Percentiles rank a stretch among this genome's conserved stretches.
These are phyloP conservation scores for Melanophora roralis DNA, from an alignment of 2,888 invertebrate genomes.

Conservation along the genomic window DNA sequence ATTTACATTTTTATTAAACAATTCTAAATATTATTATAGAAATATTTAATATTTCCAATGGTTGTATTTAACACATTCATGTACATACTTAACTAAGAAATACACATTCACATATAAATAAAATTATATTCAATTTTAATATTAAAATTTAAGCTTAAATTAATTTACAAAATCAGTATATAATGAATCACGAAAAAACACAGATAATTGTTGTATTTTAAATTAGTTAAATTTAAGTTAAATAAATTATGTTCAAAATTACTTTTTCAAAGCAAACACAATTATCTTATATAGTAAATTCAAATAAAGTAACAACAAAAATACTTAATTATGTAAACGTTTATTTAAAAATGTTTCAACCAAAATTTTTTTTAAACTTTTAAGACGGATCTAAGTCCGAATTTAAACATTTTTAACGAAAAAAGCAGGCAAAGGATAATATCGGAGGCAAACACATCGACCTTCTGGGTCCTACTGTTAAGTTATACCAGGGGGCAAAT, in stretches of 20 bases:
- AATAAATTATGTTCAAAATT: background rate
- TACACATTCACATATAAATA: too few relatives aligned
- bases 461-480: too few relatives aligned
- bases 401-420: too few relatives aligned
- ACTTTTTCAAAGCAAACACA: background rate
- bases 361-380: too few relatives aligned
- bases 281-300: background rate
- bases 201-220: conserved; percentile 28
- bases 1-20: background rate
- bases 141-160: conserved; percentile 12
- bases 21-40: background rate
- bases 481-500: too few relatives aligned
- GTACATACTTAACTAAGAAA: background rate
- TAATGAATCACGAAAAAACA: background rate
- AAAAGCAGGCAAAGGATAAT: too few relatives aligned
- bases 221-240: conserved; percentile 12
- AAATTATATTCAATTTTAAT: too few relatives aligned
- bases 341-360: too few relatives aligned
- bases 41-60: background rate
- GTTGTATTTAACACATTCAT: background rate
- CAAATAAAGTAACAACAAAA: too few relatives aligned
- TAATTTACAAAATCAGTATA: background rate
- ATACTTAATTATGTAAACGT: too few relatives aligned
- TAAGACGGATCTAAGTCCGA: too few relatives aligned
- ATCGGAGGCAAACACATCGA: too few relatives aligned